Evolutionary conservation across 2,797 vertebrate species (phyloP), one percentile per base, ranked within the genome.

Genomic region (Acanthopagrus latus): DNA sequence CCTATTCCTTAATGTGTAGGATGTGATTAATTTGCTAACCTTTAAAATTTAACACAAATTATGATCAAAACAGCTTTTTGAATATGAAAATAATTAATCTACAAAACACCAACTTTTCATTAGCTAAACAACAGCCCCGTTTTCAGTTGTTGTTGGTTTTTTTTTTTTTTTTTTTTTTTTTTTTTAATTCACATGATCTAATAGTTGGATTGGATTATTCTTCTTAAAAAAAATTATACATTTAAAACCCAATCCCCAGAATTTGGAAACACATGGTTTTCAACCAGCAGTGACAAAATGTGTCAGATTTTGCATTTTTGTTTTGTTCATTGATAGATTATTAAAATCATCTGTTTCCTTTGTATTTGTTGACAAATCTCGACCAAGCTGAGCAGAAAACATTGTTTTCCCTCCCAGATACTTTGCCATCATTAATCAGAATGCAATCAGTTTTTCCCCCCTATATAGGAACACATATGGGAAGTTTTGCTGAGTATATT

Each of bases 401-500:
- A 33, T n/a, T 46, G 3, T 51, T 50, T 48, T 57, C 21, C 5
- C 11, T 47, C 7, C 43, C 3, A 16, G 43, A 27, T 23, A 67
- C 41, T 20, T 33, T 46, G 1, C 56, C 23, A 56, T 58, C 17
- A 64, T 17, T 43, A n/a, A 55, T 10, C 20, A 16, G 55, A 63
- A 58, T 38, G 47, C n/a, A 6, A n/a, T 5, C 38, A 33, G 23
- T 23, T 43, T 48, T 14, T 25, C 8, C 48, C 18, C 21, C 18
- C 43, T 12, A 56, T 29, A 57, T 33, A 65, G 48, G 20, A n/a
- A 7, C 48, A 46, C 29, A 71, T 2, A 46, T 17, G 50, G 43
- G 60, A 54, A 52, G 17, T 38, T 55, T 43, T 57, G 8, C 64
- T 7, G 27, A 41, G 29, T 7, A 44, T 20, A 33, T 83, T 76